A percentile compares a stretch with the other conserved stretches of the same genome.
These are phyloP conservation scores for Drosophila gaucha DNA, from an alignment of 2,888 invertebrate genomes.

Conservation along the genomic window DNA sequence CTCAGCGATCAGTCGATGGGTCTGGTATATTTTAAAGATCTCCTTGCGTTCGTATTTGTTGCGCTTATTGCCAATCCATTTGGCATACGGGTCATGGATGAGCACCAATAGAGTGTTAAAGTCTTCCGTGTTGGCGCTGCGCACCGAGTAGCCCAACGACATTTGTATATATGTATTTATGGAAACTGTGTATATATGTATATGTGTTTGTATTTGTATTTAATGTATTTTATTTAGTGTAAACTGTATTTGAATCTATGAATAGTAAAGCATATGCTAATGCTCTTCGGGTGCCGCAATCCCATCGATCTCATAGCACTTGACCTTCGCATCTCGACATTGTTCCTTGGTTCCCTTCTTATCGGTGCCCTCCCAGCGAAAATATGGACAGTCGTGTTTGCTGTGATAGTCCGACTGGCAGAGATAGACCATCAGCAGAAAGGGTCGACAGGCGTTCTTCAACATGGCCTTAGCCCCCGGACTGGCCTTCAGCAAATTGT, in stretches of 20 bases:
- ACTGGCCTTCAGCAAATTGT: slow-evolving; percentile 45
- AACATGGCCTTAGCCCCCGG: slow-evolving; percentile 50
- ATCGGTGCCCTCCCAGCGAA: slow-evolving; percentile 55
- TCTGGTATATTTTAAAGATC: slow-evolving; percentile 62
- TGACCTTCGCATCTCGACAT: slow-evolving; percentile 46
- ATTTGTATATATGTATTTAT: slow-evolving; percentile 1
- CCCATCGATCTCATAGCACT: slow-evolving; percentile 69
- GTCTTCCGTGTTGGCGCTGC: slow-evolving; percentile 46
- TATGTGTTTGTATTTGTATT: slow-evolving; percentile 1
- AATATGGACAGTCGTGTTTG: slow-evolving; percentile 69
- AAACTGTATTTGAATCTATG: slow-evolving; percentile 10
- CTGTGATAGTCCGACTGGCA: slow-evolving; percentile 63
- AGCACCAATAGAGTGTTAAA: slow-evolving; percentile 12
- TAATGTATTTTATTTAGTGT: slow-evolving; percentile 5
- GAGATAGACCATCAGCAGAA: slow-evolving; percentile 58
- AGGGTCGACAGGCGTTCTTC: slow-evolving; percentile 64
- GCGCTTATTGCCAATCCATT: slow-evolving; percentile 60
- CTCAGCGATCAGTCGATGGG: slow-evolving; percentile 65
- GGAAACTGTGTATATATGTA: not conserved
- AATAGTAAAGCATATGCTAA: slow-evolving; percentile 2
- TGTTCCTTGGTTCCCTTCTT: slow-evolving; percentile 9
- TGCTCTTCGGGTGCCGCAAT: slow-evolving; percentile 20
- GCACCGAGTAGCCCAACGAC: slow-evolving; percentile 52
- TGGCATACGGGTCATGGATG: slow-evolving; percentile 15
- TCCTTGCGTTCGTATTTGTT: slow-evolving; percentile 32